Evolutionary conservation across 2,113 vertebrate species (phyloP), one percentile per base, ranked within the genome.

Genomic region (Ranitomeya variabilis): DNA sequence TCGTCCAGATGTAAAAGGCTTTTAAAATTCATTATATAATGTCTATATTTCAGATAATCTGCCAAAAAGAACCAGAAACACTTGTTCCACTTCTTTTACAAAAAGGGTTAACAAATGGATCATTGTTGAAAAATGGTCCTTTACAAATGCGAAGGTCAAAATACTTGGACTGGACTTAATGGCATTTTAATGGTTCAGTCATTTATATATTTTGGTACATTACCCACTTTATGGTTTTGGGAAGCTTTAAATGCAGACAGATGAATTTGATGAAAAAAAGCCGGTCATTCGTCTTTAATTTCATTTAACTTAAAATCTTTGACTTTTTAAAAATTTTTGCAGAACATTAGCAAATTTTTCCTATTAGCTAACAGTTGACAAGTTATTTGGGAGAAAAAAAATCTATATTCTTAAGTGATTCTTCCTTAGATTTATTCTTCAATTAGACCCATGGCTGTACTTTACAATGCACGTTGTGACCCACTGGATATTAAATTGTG

Each of bases 161-260:
- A 91, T 91, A 92, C 92, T 90, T 91, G 87, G 85, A 89, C 89
- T 84, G 69, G 90, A 90, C 90, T 90, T 88, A 93, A 90, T 88
- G 91, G 2, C 88, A 90, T 87, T 91, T 91, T 90, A 94, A 94
- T 95, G 93, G 94, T 93, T 93, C 94, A 91, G 87, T 90, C 87
- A 92, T 92, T 90, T 91, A 92, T 93, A 67, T 95, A 80, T 94
- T 45, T 92, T 92, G 93, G 91, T 93, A 92, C 91, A 87, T 79
- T 94, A 93, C 80, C 91, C 91, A 94, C 95, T 95, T 92, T 92
- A 89, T 93, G 93, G 92, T 91, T 92, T 95, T 93, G 94, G 89
- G 82, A 74, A 92, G 85, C 91, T 92, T 89, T 80, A 89, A 8
- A 67, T 54, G 51, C 81, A 67, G 81, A 71, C 82, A 71, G 21